Base-by-base conservation (phyloP, 2,888 invertebrate genomes). In the Tribolium freemani region DNA sequence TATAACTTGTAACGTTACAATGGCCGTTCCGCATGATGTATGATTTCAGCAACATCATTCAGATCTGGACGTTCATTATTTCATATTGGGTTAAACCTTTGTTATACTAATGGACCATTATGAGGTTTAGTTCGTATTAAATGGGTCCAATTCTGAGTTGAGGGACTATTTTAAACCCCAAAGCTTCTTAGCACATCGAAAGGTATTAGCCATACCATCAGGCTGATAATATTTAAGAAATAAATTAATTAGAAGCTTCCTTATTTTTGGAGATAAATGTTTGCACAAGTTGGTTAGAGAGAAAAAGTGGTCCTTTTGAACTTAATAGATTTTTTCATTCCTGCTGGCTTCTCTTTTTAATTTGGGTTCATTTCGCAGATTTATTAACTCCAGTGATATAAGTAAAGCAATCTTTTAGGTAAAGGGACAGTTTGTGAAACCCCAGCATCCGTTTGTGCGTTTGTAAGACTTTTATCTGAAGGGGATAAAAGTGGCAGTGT, bases 401-500 rank as follows among this genome's bases (percentile, higher is more conserved):
- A 45, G 61, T 61, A 45, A 61, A 48, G 61, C 61, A 26, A 61
- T 61, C 61, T 61, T 61, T 61, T 61, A 61, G 26, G 61, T 50
- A 50, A 61, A 61, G 30, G 48, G 61, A 48, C 61, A 48, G n/a
- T 61, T 21, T 44, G 53, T n/a, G 51, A 8, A 13, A 10, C 48
- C 50, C 38, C 16, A 31, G 13, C 51, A 51, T 64, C 38, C 51
- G 53, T 38, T 64, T 16, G 16, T 16, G 64, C 56, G 66, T 66
- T 46, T 67, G 46, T 46, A 38, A 67, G 26, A 60, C 50, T 60
- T 58, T 57, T 58, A 68, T 68, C 68, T 68, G 44, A 44, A 51
- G 45, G 56, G 66, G 60, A 69, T 69, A 69, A 69, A 54, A 61
- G 58, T 53, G 61, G 50, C 54, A 54, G 13, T 70, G 69, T 56